phyloP scores from a whole-genome alignment of 2,797 vertebrate species.

The Fundulus diaphanus region DNA sequence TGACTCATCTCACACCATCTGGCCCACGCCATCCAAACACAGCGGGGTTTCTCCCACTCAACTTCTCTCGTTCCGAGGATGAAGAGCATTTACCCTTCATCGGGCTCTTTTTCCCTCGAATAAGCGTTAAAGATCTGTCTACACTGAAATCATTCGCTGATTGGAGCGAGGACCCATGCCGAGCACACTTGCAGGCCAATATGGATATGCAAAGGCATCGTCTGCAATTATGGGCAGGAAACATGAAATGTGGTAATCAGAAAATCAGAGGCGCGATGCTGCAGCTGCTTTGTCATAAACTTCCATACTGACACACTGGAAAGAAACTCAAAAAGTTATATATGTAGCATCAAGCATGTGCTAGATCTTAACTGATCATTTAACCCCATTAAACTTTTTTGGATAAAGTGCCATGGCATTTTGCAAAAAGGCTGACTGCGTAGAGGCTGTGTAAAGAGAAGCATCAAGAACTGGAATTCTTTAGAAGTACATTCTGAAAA shows the following conservation, averaged over 20 bases:
- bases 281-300: conserved; percentile 60
- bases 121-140: conserved; percentile 61
- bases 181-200: conserved; percentile 63
- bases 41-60: conserved; percentile 61
- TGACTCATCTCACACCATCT: conserved; percentile 68
- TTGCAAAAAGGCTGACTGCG: not conserved
- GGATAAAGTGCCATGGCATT: not conserved
- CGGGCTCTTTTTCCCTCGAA: conserved; percentile 66
- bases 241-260: conserved; percentile 67
- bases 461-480: not conserved
- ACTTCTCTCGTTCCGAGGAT: conserved; percentile 40
- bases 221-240: conserved; percentile 68
- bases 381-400: not conserved
- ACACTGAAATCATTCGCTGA: conserved; percentile 58
- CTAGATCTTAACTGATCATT: not conserved
- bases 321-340: conserved; percentile 50
- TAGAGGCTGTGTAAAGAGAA: not conserved
- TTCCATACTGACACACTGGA: conserved; percentile 6
- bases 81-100: conserved; percentile 62
- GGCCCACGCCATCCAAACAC: conserved; percentile 59
- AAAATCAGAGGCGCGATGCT: conserved; percentile 53
- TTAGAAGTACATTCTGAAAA: not conserved
- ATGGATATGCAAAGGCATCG: conserved; percentile 61
- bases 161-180: conserved; percentile 63
- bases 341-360: not conserved